A percentile compares a stretch with the other conserved stretches of the same genome.
phyloP scores from a whole-genome alignment of 2,888 invertebrate species.

The Epirrita christyi region DNA sequence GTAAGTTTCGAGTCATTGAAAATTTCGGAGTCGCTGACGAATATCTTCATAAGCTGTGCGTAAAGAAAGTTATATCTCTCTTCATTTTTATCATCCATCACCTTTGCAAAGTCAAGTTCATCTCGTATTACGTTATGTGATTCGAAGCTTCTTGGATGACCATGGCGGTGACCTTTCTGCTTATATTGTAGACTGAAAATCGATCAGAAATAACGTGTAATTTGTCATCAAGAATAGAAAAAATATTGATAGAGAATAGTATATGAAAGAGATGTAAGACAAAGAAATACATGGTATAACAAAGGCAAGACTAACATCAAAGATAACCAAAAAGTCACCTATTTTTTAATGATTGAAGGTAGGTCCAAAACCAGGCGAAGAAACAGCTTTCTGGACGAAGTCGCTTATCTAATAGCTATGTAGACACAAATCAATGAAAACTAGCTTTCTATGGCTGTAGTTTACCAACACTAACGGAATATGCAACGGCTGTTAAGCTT shows the following conservation, averaged over 20 bases:
- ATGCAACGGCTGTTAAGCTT: too few relatives aligned
- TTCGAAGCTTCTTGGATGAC: conserved; percentile 36
- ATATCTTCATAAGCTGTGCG: conserved; percentile 71
- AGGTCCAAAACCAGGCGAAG: too few relatives aligned
- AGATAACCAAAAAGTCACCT: too few relatives aligned
- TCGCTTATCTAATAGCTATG: too few relatives aligned
- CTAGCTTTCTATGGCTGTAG: too few relatives aligned
- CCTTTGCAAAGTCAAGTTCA: conserved; percentile 2
- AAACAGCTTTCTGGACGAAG: too few relatives aligned
- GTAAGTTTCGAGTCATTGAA: conserved; percentile 53
- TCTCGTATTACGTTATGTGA: not conserved
- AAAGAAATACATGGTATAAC: not conserved
- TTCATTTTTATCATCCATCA: conserved; percentile 40
- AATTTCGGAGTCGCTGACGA: conserved; percentile 65
- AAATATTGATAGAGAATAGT: not conserved
- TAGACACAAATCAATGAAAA: too few relatives aligned
- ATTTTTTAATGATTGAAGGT: too few relatives aligned
- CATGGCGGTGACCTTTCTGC: conserved; percentile 34
- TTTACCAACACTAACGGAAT: too few relatives aligned
- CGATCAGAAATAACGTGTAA: conserved; percentile 1
- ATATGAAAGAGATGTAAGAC: not conserved
- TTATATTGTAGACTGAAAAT: conserved; percentile 36
- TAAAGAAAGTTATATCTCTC: conserved; percentile 67
- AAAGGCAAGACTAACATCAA: too few relatives aligned
- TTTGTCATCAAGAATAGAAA: conserved; percentile 14